Evolutionary conservation across 2,888 invertebrate species (phyloP).

Genomic region (Physocephala rufipes): DNA sequence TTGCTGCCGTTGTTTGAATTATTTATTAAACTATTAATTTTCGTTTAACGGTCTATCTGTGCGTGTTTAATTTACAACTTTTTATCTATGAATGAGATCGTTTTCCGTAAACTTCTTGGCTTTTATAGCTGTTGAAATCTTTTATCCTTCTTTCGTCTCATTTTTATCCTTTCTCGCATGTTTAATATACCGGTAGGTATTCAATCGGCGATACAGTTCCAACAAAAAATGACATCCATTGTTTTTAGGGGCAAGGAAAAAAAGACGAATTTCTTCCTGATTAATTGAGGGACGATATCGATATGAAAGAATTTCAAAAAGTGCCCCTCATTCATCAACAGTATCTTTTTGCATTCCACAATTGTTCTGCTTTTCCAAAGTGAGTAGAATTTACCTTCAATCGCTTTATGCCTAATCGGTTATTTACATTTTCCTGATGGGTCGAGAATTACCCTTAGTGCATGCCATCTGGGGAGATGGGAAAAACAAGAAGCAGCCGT

Average conservation of each 20-base stretch:
- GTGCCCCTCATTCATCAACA: too few relatives aligned
- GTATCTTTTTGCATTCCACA: too few relatives aligned
- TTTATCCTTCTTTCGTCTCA: neutral
- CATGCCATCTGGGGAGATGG: neutral
- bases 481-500: too few relatives aligned
- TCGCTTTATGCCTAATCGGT: too few relatives aligned
- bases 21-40: neutral
- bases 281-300: too few relatives aligned
- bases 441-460: neutral
- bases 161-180: neutral
- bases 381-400: too few relatives aligned
- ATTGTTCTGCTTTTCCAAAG: too few relatives aligned
- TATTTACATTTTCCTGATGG: neutral
- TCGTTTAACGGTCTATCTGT: neutral
- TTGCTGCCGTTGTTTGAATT: neutral
- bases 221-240: too few relatives aligned
- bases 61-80: slow-evolving; percentile 13
- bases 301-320: too few relatives aligned
- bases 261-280: too few relatives aligned
- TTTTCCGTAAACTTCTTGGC: neutral
- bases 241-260: too few relatives aligned
- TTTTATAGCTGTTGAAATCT: slow-evolving; percentile 21
- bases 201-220: neutral
- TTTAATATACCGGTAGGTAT: slow-evolving; percentile 2
- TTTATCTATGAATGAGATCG: slow-evolving; percentile 14